Conservation (phyloP, 2,888 invertebrate genomes). For the Aporophyla nigra region DNA sequence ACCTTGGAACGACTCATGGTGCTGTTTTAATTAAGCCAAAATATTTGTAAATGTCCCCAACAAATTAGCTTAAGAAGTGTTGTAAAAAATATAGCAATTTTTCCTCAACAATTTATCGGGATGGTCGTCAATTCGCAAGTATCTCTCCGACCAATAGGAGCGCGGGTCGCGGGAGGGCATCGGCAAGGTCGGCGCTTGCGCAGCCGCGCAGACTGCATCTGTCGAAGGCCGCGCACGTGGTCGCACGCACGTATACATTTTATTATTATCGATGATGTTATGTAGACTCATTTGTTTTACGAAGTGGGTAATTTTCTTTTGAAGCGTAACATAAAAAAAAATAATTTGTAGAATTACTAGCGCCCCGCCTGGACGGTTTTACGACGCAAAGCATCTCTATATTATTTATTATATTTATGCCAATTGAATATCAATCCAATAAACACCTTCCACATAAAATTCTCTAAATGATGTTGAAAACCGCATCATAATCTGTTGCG, state of each 20-base stretch:
- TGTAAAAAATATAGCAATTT: slow-evolving; percentile 21
- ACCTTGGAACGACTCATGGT: neutral
- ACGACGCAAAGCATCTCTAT: neutral
- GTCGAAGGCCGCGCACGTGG: slow-evolving; percentile 67
- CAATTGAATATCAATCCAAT: too few relatives aligned
- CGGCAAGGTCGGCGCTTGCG: slow-evolving; percentile 64
- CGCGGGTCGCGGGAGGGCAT: slow-evolving; percentile 63
- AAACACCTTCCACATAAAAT: neutral
- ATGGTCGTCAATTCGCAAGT: slow-evolving; percentile 49
- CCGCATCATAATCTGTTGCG: neutral
- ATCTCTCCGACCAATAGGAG: slow-evolving; percentile 47
- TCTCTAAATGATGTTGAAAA: neutral
- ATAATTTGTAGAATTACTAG: neutral
- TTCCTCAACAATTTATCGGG: slow-evolving; percentile 21
- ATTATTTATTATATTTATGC: neutral
- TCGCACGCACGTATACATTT: slow-evolving; percentile 54
- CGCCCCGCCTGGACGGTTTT: neutral
- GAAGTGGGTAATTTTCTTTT: neutral
- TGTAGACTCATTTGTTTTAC: slow-evolving; percentile 33
- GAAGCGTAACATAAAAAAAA: neutral
- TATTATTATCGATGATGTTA: slow-evolving; percentile 60
- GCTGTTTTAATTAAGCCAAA: too few relatives aligned
- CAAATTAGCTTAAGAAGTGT: neutral
- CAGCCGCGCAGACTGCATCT: slow-evolving; percentile 66
- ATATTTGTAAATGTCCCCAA: slow-evolving; percentile 13